Conservation (phyloP, 1,140 invertebrate species). For the Marisa cornuarietis region DNA sequence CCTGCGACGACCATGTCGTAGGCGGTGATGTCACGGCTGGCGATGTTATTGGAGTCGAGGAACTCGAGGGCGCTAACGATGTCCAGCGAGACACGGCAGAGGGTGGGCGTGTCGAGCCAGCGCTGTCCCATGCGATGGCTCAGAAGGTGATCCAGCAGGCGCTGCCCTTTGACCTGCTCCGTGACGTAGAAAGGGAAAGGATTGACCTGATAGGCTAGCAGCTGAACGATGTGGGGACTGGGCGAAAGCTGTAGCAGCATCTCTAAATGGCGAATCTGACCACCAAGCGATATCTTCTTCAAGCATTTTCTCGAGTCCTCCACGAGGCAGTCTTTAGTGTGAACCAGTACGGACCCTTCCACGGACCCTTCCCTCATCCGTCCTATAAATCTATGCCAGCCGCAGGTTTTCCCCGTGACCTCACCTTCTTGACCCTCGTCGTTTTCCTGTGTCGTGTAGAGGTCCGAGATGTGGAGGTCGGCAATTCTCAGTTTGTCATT, state of each 20-base stretch:
- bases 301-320: neutral
- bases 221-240: neutral
- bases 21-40: constrained; percentile 23
- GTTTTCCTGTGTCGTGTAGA: neutral
- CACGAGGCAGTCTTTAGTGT: constrained; percentile 3
- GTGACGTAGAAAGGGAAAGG: constrained; percentile 16
- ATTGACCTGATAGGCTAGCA: constrained; percentile 12
- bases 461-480: constrained; percentile 8
- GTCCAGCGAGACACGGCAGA: constrained; percentile 7
- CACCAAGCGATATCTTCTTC: neutral
- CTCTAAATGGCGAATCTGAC: constrained; percentile 8
- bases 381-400: constrained; percentile 10
- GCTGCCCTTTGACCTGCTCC: constrained; percentile 7
- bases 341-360: neutral
- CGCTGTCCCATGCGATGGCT: constrained; percentile 13
- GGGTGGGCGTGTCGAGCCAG: constrained; percentile 8
- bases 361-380: neutral
- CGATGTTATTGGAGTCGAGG: neutral
- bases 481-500: neutral
- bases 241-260: constrained; percentile 1
- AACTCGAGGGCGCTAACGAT: constrained; percentile 9
- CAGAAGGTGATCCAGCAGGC: constrained; percentile 10
- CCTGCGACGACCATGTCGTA: constrained; percentile 6
- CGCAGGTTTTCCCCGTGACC: neutral
- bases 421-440: neutral